Conservation (phyloP, 2,888 invertebrate genomes). For the Melolontha melolontha region DNA sequence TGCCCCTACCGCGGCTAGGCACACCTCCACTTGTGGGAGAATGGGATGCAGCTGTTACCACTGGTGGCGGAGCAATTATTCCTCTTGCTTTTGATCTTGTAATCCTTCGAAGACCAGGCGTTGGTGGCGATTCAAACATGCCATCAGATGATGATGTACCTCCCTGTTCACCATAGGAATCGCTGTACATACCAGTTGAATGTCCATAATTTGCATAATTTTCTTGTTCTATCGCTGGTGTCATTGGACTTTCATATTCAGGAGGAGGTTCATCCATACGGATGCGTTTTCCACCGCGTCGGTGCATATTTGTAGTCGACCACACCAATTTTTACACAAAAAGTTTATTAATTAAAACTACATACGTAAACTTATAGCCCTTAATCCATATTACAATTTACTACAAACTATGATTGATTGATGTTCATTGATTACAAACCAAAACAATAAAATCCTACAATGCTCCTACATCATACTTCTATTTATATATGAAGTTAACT, state of each 20-base stretch:
- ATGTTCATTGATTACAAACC: too few species aligned
- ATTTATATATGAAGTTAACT: too few species aligned
- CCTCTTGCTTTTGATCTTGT: slow-evolving; percentile 73
- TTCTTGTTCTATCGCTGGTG: slow-evolving; percentile 67
- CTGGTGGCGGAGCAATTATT: slow-evolving; percentile 52
- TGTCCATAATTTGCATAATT: slow-evolving; percentile 65
- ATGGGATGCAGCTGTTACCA: slow-evolving; percentile 66
- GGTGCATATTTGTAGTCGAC: slow-evolving; percentile 74
- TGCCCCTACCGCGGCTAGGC: slow-evolving; percentile 59
- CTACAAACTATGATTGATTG: too few species aligned
- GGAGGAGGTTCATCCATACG: slow-evolving; percentile 93
- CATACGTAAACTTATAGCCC: too few species aligned
- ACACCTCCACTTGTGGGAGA: slow-evolving; percentile 62
- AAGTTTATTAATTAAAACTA: not conserved
- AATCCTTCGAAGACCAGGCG: slow-evolving; percentile 73
- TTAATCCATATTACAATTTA: too few species aligned
- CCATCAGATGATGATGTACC: slow-evolving; percentile 60
- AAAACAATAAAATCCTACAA: too few species aligned
- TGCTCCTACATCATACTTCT: too few species aligned
- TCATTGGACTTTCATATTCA: slow-evolving; percentile 83
- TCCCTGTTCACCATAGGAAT: slow-evolving; percentile 55
- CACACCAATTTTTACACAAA: not conserved
- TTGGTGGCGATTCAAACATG: slow-evolving; percentile 69
- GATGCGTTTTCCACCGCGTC: slow-evolving; percentile 89
- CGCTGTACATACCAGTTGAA: slow-evolving; percentile 49